A percentile compares a stretch with the other conserved stretches of the same genome.
phyloP scores from a whole-genome alignment of 2,888 invertebrate genomes.

The Elegia similella region DNA sequence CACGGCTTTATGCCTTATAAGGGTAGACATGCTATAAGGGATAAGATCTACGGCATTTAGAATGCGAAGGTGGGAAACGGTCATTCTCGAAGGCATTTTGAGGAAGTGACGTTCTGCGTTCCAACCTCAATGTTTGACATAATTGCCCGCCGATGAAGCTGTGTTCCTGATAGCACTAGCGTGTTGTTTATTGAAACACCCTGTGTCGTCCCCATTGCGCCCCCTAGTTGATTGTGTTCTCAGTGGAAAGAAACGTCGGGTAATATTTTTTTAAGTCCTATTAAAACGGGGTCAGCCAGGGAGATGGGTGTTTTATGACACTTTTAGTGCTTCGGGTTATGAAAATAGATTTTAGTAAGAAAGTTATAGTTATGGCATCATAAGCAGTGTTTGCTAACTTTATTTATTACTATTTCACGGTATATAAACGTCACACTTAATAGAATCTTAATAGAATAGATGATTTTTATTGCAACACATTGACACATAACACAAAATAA shows the following conservation, averaged over 20 bases:
- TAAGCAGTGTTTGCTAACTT: not conserved
- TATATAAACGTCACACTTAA: not conserved
- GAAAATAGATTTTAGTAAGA: not conserved
- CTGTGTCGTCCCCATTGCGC: slow-evolving; percentile 23
- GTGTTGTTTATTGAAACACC: slow-evolving; percentile 43
- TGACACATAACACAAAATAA: too few species aligned
- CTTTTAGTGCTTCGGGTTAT: not conserved
- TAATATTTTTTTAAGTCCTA: slow-evolving; percentile 30
- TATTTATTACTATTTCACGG: not conserved
- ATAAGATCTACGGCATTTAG: too few species aligned
- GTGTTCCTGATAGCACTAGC: slow-evolving; percentile 27
- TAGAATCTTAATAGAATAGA: too few species aligned
- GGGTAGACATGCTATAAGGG: too few species aligned
- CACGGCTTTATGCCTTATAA: too few species aligned
- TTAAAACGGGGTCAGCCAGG: slow-evolving; percentile 31
- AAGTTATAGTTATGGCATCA: not conserved
- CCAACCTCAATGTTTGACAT: slow-evolving; percentile 38
- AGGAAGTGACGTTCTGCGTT: too few species aligned
- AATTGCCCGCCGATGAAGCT: slow-evolving; percentile 42
- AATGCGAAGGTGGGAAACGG: too few species aligned
- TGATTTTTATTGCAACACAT: too few species aligned
- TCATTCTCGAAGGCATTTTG: too few species aligned
- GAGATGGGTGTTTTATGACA: slow-evolving; percentile 25
- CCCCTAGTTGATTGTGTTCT: not conserved
- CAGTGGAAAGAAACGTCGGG: slow-evolving; percentile 8